Evolutionary conservation across 1,140 invertebrate species (phyloP), one percentile per base, ranked within the genome.

Genomic region (Subanguina moxae): DNA sequence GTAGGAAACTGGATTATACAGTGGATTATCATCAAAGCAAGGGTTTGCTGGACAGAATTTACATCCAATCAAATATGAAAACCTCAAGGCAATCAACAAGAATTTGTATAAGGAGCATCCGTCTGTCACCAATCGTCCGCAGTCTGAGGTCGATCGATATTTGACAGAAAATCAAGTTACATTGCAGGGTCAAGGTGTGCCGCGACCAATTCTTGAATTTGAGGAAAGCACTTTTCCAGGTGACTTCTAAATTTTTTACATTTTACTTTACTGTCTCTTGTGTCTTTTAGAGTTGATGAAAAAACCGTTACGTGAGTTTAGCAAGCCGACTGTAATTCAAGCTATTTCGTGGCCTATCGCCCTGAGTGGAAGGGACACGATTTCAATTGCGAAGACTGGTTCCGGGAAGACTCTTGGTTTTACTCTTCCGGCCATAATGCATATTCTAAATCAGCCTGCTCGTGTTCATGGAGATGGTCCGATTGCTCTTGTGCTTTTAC

Each of bases 371-470:
- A 77, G 79, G 67, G 85, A 86, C 75, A 72, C 85, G 56, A 85
- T 87, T 59, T 86, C 86, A 42, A 86, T 86, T 71, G 86, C 86
- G n/a, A 84, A 85, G 72, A 86, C 86, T 38, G 86, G 86, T 78
- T 92, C 90, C 48, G 86, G 86, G 56, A 86, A 86, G 75, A 86
- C 85, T 11, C 69, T 82, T 23, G 79, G 68, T 83, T 65, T 65
- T n/a, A 19, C 65, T 23, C 65, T 69, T 38, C 28, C 43, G 0
- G 38, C 86, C 9, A 91, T 94, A 83, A 90, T 96, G 28, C 93
- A 97, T 80, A 94, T 94, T 65, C 92, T 91, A 75, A 88, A 93
- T 80, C 93, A 96, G 82, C 87, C 88, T n/a, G 65, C 59, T 19
- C 68, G 76, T 57, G 38, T 46, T 21, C 67, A 46, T 13, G 62